A percentile compares a stretch with the other conserved stretches of the same genome.
These are phyloP conservation scores for Rhinichthys osculus DNA, from an alignment of 2,797 vertebrate genomes.

Conservation along the genomic window DNA sequence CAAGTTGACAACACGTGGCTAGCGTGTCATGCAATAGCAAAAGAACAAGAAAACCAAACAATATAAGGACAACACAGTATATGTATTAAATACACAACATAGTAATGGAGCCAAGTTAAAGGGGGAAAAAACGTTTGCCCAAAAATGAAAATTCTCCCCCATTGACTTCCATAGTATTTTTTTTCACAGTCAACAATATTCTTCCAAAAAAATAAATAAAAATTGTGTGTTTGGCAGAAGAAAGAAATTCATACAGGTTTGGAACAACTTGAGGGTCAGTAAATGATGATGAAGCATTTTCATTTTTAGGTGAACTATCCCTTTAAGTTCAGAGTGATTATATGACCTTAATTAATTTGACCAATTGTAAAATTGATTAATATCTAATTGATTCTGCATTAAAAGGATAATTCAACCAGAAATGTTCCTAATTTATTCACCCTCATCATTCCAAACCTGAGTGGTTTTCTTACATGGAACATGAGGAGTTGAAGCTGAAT, in stretches of 20 bases:
- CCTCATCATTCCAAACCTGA: not conserved
- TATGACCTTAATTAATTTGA: not conserved
- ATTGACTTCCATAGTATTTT: not conserved
- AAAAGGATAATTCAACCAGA: not conserved
- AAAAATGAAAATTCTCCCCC: not conserved
- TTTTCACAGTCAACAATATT: not conserved
- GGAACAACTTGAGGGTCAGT: not conserved
- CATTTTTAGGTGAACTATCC: not conserved
- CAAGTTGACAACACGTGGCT: too few species aligned
- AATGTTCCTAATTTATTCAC: not conserved
- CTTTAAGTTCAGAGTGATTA: not conserved
- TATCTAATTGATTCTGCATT: not conserved
- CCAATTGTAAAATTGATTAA: not conserved
- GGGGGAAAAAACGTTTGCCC: not conserved
- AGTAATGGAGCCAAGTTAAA: not conserved
- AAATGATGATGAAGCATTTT: not conserved
- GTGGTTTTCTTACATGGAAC: not conserved
- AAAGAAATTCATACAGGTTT: not conserved
- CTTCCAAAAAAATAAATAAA: too few species aligned
- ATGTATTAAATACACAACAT: not conserved
- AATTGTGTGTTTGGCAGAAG: not conserved
- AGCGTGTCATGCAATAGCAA: not conserved
- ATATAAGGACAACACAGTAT: not conserved
- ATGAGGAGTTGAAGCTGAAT: not conserved
- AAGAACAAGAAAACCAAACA: not conserved